These are phyloP conservation scores for Cantharis rufa DNA, from an alignment of 2,888 invertebrate species.

Conservation along the genomic window DNA sequence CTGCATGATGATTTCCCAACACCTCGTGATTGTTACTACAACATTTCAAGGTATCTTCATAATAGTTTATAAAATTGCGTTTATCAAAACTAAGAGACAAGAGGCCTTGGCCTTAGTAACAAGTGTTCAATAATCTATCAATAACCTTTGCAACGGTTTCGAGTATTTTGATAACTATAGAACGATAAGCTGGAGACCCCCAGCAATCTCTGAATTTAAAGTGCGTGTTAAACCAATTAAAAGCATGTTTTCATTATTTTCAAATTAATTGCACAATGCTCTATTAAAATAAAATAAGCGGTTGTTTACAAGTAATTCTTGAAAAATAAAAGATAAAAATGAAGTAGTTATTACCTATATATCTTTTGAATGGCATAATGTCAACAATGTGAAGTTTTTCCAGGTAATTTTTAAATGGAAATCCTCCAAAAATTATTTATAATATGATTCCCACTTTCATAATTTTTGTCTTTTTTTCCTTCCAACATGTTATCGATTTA, in stretches of 20 bases:
- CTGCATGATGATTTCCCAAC: too few species aligned
- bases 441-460: too few species aligned
- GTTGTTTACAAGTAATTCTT: background rate
- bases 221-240: background rate
- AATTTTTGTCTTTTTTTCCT: too few species aligned
- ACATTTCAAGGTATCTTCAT: too few species aligned
- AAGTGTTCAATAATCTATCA: background rate
- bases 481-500: too few species aligned
- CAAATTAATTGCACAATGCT: background rate
- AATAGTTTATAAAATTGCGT: too few species aligned
- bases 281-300: background rate
- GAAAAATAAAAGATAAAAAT: background rate
- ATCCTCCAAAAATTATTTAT: too few species aligned
- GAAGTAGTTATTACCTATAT: background rate
- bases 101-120: slow-evolving; percentile 10
- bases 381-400: background rate
- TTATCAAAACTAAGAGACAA: background rate
- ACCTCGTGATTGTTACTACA: background rate
- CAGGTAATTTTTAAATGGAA: too few species aligned
- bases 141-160: slow-evolving; percentile 12
- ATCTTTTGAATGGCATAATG: background rate
- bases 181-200: slow-evolving; percentile 8
- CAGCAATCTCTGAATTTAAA: background rate
- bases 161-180: slow-evolving; percentile 2
- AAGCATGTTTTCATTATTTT: background rate